Evolutionary conservation across 2,113 vertebrate species (phyloP).

Genomic region (Brachypteracias leptosomus): DNA sequence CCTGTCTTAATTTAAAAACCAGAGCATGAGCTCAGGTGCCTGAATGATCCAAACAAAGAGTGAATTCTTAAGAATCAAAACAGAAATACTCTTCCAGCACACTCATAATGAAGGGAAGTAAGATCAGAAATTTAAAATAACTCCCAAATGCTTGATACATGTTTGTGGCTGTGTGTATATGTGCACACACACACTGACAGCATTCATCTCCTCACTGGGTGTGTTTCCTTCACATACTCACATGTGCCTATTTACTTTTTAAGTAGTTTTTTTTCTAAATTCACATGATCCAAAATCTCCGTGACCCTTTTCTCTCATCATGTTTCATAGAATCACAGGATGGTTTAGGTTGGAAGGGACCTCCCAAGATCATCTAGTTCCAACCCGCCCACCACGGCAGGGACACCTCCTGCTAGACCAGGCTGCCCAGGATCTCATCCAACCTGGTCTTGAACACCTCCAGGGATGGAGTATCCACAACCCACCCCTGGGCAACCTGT

Average conservation of each 20-base stretch:
- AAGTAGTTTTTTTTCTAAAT: background rate
- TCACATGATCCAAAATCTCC: background rate
- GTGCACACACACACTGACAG: background rate
- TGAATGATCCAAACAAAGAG: background rate
- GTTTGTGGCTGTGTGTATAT: accelerated
- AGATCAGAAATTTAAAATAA: background rate
- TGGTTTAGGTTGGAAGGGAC: no score
- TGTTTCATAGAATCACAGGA: no score
- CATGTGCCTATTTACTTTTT: accelerated
- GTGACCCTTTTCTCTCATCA: background rate
- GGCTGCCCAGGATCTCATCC: no score
- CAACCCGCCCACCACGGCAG: no score
- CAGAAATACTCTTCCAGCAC: background rate
- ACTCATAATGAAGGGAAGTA: background rate
- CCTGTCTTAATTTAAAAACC: background rate
- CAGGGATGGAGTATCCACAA: no score
- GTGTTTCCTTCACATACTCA: accelerated
- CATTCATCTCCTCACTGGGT: background rate
- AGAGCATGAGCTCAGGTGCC: background rate
- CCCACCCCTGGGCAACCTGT: no score
- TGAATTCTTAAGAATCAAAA: background rate
- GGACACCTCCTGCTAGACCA: no score
- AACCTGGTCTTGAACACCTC: no score
- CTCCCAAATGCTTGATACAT: background rate
- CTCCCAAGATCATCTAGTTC: no score